Percentiles rank a stretch among this genome's conserved stretches.
These are phyloP conservation scores for Chauna torquata DNA, from an alignment of 2,113 vertebrate species.

Conservation along the genomic window DNA sequence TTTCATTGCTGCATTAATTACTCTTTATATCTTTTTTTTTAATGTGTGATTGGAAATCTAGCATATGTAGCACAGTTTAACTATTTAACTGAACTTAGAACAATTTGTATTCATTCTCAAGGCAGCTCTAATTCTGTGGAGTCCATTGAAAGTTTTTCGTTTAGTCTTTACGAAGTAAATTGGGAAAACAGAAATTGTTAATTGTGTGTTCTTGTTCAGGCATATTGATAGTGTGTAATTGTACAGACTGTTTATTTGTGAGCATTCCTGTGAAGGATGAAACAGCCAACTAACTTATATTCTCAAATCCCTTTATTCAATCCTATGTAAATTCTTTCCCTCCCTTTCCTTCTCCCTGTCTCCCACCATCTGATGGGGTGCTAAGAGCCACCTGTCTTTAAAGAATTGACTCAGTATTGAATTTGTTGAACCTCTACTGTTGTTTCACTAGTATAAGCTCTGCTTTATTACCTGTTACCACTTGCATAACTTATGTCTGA, in stretches of 20 bases:
- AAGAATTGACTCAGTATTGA: background rate
- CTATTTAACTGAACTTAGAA: background rate
- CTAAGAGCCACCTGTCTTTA: background rate
- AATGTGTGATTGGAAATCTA: background rate
- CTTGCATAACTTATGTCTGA: background rate
- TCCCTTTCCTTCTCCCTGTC: background rate
- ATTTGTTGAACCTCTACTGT: background rate
- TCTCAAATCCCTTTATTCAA: background rate
- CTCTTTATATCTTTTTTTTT: background rate
- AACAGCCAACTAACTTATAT: background rate
- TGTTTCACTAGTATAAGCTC: background rate
- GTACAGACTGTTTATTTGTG: background rate
- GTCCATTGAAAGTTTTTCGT: background rate
- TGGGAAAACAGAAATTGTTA: background rate
- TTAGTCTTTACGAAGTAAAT: slow-evolving; percentile 1
- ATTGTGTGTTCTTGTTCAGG: background rate
- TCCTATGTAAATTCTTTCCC: background rate
- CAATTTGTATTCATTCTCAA: background rate
- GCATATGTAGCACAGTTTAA: background rate
- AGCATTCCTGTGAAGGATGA: background rate
- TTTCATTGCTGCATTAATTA: slow-evolving; percentile 34
- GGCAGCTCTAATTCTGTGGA: background rate
- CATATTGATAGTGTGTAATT: background rate
- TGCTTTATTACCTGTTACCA: background rate
- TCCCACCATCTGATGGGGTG: background rate